Percentiles rank a stretch among this genome's conserved stretches.
These are phyloP conservation scores for Lasioglossum figueresi DNA, from an alignment of 2,888 invertebrate genomes.

Conservation along the genomic window DNA sequence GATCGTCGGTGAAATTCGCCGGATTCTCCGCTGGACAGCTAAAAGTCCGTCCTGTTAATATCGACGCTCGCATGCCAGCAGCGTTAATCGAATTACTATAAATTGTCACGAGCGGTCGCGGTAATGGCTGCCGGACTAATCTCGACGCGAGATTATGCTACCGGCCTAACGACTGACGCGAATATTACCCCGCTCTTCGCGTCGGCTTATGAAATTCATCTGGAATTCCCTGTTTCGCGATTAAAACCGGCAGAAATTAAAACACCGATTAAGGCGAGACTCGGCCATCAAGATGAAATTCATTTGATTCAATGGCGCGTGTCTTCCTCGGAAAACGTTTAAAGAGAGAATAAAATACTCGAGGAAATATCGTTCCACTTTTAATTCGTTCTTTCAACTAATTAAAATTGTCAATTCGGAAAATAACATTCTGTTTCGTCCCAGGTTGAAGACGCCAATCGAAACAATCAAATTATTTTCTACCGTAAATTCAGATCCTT, in stretches of 20 bases:
- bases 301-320: background rate
- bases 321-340: background rate
- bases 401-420: background rate
- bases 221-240: background rate
- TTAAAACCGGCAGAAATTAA: background rate
- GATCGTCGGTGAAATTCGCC: background rate
- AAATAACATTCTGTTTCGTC: background rate
- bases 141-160: background rate
- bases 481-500: background rate
- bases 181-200: background rate
- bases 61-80: background rate
- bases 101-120: background rate
- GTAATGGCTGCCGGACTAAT: background rate
- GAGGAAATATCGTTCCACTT: background rate
- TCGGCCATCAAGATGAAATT: background rate
- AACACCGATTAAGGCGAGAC: background rate
- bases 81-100: constrained; percentile 6
- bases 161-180: background rate
- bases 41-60: background rate
- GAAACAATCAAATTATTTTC: too few species aligned
- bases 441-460: too few species aligned
- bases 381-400: background rate
- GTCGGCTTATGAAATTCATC: background rate
- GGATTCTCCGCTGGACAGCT: background rate
- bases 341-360: background rate